Conservation (phyloP, 2,113 vertebrate genomes). For the Cheilinus undulatus region DNA sequence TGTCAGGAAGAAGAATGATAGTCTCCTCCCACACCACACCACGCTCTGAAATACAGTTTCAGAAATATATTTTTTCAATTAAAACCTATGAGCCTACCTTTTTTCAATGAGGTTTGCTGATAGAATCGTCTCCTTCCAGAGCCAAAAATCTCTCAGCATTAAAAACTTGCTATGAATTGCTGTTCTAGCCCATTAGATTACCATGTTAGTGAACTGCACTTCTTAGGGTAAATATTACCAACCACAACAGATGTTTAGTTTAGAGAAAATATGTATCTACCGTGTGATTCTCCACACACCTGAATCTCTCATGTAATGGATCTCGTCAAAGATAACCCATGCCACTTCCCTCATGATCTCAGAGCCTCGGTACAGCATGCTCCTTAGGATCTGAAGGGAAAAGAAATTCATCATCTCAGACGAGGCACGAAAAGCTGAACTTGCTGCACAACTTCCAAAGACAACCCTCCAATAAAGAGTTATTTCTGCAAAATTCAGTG, state of each 20-base stretch:
- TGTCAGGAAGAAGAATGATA: slow-evolving; percentile 98
- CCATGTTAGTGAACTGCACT: too few species aligned
- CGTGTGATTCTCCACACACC: slow-evolving; percentile 76
- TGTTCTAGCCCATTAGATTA: too few species aligned
- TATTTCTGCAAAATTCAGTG: background rate
- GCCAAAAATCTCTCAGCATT: too few species aligned
- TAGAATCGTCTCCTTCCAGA: too few species aligned
- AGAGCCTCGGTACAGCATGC: slow-evolving; percentile 97
- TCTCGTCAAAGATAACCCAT: slow-evolving; percentile 99
- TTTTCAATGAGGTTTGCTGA: background rate
- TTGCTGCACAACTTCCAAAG: too few species aligned
- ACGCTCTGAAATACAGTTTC: slow-evolving; percentile 85
- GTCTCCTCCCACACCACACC: slow-evolving; percentile 99
- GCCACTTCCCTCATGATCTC: slow-evolving; percentile 99
- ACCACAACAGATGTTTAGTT: background rate
- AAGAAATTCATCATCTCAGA: slow-evolving; percentile 2
- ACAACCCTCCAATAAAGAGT: background rate
- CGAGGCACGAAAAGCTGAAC: background rate
- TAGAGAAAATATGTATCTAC: too few species aligned
- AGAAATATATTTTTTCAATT: too few species aligned
- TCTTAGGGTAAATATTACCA: background rate
- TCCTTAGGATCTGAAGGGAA: slow-evolving; percentile 91
- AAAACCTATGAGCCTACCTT: too few species aligned
- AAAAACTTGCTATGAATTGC: too few species aligned
- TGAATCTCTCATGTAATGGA: slow-evolving; percentile 99